phyloP scores from a whole-genome alignment of 2,888 invertebrate species.

The Lepidochrysops patricia region DNA sequence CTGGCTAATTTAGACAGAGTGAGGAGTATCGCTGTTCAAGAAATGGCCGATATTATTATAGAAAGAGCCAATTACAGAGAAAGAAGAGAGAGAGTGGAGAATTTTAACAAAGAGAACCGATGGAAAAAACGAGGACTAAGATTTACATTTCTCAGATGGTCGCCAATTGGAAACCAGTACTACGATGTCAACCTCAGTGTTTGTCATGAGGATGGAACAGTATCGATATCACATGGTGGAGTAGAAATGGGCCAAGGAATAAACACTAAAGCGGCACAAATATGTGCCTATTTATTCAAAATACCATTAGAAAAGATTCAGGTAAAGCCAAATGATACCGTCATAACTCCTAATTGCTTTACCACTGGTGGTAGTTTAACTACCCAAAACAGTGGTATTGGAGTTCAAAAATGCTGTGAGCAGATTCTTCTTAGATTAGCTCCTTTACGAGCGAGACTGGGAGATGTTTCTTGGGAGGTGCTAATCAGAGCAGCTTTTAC shows the following conservation, averaged over 20 bases:
- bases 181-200: conserved; percentile 75
- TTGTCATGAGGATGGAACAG: conserved; percentile 81
- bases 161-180: conserved; percentile 61
- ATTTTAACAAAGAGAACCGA: conserved; percentile 78
- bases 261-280: conserved; percentile 80
- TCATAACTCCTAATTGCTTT: conserved; percentile 77
- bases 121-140: conserved; percentile 87
- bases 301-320: conserved; percentile 77
- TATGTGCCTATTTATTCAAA: conserved; percentile 77
- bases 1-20: conserved; percentile 42
- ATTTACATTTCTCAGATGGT: conserved; percentile 80
- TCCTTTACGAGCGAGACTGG: conserved; percentile 60
- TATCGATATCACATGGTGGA: conserved; percentile 81
- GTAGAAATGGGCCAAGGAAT: conserved; percentile 88
- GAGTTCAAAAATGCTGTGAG: conserved; percentile 35
- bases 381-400: conserved; percentile 38
- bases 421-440: conserved; percentile 35
- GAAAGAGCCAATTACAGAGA: conserved; percentile 54
- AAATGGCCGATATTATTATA: conserved; percentile 59
- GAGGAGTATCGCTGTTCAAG: conserved; percentile 51
- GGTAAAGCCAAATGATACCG: conserved; percentile 77
- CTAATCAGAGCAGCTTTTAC: conserved; percentile 66
- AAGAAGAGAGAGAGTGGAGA: conserved; percentile 54
- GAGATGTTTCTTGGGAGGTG: conserved; percentile 70
- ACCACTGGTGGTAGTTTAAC: conserved; percentile 78